phyloP scores from a whole-genome alignment of 2,113 vertebrate species.

The Peucedramus taeniatus region DNA sequence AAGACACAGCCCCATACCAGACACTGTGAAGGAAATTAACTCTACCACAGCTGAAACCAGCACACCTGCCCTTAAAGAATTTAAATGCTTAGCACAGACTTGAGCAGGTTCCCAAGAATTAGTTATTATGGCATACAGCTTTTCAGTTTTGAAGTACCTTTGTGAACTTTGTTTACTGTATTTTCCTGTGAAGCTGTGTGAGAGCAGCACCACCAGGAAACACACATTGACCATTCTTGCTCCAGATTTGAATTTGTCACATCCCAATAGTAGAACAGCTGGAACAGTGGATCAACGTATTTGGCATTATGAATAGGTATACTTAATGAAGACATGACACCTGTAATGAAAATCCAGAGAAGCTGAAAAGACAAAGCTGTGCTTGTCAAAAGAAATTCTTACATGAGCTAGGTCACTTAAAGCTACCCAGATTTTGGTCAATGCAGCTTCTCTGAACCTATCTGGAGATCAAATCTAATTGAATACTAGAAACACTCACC shows the following conservation, averaged over 20 bases:
- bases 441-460: background rate
- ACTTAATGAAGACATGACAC: background rate
- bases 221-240: background rate
- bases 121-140: background rate
- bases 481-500: background rate
- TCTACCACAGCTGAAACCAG: background rate
- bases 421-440: background rate
- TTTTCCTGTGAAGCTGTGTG: background rate
- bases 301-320: background rate
- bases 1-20: background rate
- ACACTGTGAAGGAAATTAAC: background rate
- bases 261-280: background rate
- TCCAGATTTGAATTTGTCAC: background rate
- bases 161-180: background rate
- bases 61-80: background rate
- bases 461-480: background rate
- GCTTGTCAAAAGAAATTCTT: background rate
- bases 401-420: background rate
- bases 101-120: background rate
- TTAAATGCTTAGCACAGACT: background rate
- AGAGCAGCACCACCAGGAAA: background rate
- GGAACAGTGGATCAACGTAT: fast-evolving
- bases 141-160: background rate
- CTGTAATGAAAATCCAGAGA: background rate
- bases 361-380: background rate